Conservation (phyloP, 2,888 invertebrate species). For the Gisinianus flammeolus region DNA sequence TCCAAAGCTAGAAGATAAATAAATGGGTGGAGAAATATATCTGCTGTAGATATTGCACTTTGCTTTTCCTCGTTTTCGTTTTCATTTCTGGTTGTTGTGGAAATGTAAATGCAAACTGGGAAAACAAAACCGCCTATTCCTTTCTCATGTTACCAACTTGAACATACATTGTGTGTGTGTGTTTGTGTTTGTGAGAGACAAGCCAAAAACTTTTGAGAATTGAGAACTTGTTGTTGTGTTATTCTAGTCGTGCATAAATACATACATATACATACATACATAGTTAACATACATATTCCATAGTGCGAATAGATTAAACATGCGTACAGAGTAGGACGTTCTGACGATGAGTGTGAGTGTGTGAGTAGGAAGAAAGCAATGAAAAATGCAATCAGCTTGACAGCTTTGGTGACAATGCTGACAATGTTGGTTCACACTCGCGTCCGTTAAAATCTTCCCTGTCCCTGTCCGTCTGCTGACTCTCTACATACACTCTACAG, state of each 20-base stretch:
- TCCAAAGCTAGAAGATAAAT: too few species aligned
- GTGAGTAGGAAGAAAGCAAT: neutral
- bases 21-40: too few species aligned
- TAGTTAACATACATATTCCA: too few species aligned
- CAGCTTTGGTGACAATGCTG: conserved; percentile 38
- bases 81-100: neutral
- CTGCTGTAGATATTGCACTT: neutral
- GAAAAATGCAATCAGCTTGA: conserved; percentile 38
- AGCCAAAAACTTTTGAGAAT: neutral
- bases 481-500: neutral
- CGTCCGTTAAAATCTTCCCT: conserved; percentile 28
- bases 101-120: neutral
- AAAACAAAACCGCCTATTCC: neutral
- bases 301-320: too few species aligned
- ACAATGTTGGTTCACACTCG: conserved; percentile 29
- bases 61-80: neutral
- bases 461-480: neutral
- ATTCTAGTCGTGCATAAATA: neutral
- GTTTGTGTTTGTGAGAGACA: too few species aligned
- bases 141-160: neutral
- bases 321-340: too few species aligned
- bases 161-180: neutral
- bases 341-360: too few species aligned
- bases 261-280: neutral
- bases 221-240: neutral